Evolutionary conservation across 2,888 invertebrate genomes (phyloP).

Genomic region (Eupeodes latifasciatus): DNA sequence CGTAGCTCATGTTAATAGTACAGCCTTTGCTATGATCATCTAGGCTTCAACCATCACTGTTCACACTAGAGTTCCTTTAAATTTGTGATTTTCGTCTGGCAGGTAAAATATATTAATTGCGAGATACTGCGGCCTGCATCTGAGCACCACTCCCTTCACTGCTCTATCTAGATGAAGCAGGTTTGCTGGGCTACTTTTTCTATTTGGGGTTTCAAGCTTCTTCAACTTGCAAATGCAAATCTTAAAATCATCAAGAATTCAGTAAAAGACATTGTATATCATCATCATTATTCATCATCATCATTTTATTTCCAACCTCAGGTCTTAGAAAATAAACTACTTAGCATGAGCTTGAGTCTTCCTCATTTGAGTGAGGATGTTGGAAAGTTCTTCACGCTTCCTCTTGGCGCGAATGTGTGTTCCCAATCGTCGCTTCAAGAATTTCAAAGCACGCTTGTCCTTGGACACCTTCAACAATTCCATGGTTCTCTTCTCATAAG

Average conservation of each 20-base stretch:
- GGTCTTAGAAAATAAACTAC: constrained; percentile 79
- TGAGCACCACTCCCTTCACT: too few species aligned
- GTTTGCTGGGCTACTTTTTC: too few species aligned
- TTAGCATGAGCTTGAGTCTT: constrained; percentile 93
- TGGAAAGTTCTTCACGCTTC: constrained; percentile 99
- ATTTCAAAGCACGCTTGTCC: constrained; percentile 99
- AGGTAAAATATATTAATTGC: too few species aligned
- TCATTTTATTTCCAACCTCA: constrained; percentile 48
- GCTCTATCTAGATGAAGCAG: too few species aligned
- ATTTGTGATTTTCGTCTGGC: too few species aligned
- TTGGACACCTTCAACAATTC: constrained; percentile 99
- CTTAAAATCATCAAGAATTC: not conserved
- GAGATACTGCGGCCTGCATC: too few species aligned
- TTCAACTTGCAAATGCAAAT: not conserved
- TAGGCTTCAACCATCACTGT: too few species aligned
- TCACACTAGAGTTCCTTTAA: too few species aligned
- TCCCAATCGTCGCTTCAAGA: constrained; percentile 97
- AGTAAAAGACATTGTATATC: not conserved
- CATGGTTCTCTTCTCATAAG: constrained; percentile 99
- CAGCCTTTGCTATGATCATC: too few species aligned
- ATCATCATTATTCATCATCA: not conserved
- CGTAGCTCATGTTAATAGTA: too few species aligned
- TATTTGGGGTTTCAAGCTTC: too few species aligned
- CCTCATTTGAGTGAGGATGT: constrained; percentile 97
- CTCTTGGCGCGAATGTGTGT: constrained; percentile 99